Evolutionary conservation across 1,140 invertebrate species (phyloP).

Genomic region (Pararge aegeria): DNA sequence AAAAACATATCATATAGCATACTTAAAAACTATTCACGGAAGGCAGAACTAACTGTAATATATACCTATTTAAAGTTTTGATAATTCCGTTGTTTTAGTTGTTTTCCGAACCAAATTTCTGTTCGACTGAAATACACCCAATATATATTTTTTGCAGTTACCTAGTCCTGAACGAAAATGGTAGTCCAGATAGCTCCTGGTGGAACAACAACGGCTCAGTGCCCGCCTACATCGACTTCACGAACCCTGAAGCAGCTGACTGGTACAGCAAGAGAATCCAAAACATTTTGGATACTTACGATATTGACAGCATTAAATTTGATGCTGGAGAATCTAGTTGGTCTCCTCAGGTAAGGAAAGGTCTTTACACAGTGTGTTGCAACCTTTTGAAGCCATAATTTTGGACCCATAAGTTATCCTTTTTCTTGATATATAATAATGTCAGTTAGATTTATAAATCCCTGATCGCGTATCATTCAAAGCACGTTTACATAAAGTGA

Average conservation of each 20-base stretch:
- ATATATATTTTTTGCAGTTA: conserved; percentile 36
- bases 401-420: no score
- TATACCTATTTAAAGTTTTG: no score
- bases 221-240: conserved; percentile 88
- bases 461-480: no score
- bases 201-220: conserved; percentile 88
- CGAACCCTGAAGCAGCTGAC: conserved; percentile 84
- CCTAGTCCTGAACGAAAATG: conserved; percentile 82
- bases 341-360: conserved; percentile 73
- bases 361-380: not conserved
- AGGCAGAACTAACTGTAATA: no score
- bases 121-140: no score
- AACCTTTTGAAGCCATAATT: not conserved
- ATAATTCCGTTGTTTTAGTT: no score
- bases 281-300: conserved; percentile 81
- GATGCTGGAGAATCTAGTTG: conserved; percentile 92
- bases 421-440: no score
- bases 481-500: no score
- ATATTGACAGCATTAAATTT: conserved; percentile 94
- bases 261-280: conserved; percentile 88
- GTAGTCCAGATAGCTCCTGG: conserved; percentile 86
- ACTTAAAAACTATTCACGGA: no score
- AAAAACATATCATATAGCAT: not conserved
- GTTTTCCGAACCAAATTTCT: no score
- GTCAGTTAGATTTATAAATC: no score